Conservation (phyloP, 2,113 vertebrate species). For the Columbina picui region DNA sequence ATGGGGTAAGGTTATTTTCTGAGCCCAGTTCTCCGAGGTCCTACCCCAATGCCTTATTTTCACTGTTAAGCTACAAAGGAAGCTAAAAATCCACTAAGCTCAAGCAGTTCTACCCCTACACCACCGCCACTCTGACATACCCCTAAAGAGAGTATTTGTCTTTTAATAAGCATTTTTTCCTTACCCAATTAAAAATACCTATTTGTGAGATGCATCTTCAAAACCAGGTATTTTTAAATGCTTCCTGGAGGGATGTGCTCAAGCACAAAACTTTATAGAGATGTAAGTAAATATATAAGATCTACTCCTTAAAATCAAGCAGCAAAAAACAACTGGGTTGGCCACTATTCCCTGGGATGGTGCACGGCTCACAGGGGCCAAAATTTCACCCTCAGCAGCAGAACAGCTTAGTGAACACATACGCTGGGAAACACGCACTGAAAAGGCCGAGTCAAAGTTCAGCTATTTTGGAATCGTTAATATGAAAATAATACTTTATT, state of each 20-base stretch:
- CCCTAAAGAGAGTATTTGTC: not conserved
- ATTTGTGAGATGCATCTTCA: not conserved
- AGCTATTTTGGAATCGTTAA: constrained; percentile 36
- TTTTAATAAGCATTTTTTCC: not conserved
- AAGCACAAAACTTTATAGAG: not conserved
- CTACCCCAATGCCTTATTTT: not conserved
- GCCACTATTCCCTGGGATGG: not conserved
- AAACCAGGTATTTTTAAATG: not conserved
- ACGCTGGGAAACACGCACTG: not conserved
- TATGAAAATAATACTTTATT: constrained; percentile 24
- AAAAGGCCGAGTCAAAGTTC: constrained; percentile 25
- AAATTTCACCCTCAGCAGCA: not conserved
- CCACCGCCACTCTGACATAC: not conserved
- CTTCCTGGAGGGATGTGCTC: not conserved
- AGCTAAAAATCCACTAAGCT: not conserved
- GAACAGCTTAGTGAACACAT: not conserved
- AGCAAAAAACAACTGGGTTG: not conserved
- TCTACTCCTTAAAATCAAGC: not conserved
- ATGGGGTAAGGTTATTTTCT: not conserved
- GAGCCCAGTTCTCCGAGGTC: not conserved
- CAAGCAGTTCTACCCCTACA: not conserved
- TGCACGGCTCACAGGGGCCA: not conserved
- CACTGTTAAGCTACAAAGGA: not conserved
- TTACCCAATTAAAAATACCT: not conserved
- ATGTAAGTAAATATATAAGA: not conserved